A percentile compares a stretch with the other conserved stretches of the same genome.
Evolutionary conservation across 92 coral and sea anemone species (phyloP).

Genomic region (Porites divaricata): DNA sequence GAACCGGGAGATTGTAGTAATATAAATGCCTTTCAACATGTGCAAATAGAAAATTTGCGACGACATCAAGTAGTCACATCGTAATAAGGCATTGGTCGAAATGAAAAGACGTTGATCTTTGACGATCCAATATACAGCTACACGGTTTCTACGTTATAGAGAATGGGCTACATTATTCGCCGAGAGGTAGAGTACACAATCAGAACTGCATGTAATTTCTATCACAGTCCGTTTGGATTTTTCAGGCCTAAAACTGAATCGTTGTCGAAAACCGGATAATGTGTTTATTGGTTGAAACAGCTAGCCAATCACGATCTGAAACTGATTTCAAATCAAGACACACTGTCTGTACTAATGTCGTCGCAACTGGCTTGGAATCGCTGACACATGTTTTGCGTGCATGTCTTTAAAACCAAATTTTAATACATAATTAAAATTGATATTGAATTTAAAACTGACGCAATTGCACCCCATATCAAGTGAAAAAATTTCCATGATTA

Average conservation of each 20-base stretch:
- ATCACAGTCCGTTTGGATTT: too few relatives aligned
- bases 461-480: neutral
- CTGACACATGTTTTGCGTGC: neutral
- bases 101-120: neutral
- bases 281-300: neutral
- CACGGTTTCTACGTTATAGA: neutral
- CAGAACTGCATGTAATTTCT: too few relatives aligned
- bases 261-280: too few relatives aligned
- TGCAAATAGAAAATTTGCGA: too few relatives aligned
- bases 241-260: too few relatives aligned
- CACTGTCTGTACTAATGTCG: neutral
- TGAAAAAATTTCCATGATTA: neutral
- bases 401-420: neutral
- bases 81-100: neutral
- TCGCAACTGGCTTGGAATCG: neutral
- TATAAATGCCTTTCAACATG: too few relatives aligned
- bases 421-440: neutral
- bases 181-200: too few relatives aligned
- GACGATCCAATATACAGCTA: neutral
- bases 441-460: neutral
- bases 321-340: too few relatives aligned
- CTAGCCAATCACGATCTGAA: too few relatives aligned
- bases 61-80: too few relatives aligned
- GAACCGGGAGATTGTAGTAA: too few relatives aligned
- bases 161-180: too few relatives aligned